Evolutionary conservation across 2,113 vertebrate species (phyloP).

Genomic region (Euleptes europaea): DNA sequence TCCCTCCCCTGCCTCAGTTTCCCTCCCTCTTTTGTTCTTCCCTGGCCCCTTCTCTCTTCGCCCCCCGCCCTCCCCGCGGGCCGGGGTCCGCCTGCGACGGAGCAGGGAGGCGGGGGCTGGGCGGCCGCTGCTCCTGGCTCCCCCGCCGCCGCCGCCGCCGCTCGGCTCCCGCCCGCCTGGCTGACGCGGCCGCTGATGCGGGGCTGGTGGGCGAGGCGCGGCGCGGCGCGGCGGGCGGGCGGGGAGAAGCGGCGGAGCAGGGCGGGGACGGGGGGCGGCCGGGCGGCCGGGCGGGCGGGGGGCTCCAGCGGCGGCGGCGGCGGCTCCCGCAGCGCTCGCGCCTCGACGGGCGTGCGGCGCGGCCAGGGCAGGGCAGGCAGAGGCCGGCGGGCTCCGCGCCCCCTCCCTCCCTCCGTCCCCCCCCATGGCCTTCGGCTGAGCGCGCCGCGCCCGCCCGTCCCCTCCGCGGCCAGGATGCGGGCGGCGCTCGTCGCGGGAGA

Average conservation of each 20-base stretch:
- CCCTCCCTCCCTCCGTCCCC: not conserved
- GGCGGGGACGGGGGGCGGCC: not conserved
- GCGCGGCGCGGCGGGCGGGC: not conserved
- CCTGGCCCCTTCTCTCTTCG: not conserved
- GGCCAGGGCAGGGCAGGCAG: not conserved
- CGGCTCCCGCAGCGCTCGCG: not conserved
- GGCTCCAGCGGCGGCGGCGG: too few relatives aligned
- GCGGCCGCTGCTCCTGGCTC: too few relatives aligned
- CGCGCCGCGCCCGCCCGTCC: not conserved
- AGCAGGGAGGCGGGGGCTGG: not conserved
- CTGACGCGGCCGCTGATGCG: slow-evolving; percentile 14
- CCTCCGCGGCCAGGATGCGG: not conserved
- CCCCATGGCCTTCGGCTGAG: not conserved
- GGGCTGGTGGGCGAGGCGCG: slow-evolving; percentile 18
- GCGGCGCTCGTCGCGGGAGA: not conserved
- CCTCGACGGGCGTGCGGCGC: not conserved
- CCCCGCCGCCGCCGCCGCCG: not conserved
- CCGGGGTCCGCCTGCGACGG: not conserved
- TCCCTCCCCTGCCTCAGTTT: too few relatives aligned
- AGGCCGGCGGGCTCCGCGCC: too few relatives aligned
- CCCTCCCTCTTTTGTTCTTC: too few relatives aligned
- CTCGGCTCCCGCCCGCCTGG: not conserved
- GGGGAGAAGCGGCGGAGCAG: not conserved
- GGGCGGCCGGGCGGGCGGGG: not conserved
- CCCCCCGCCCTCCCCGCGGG: not conserved